Conservation (phyloP, 2,113 vertebrate genomes). For the Zosterops pallidus region DNA sequence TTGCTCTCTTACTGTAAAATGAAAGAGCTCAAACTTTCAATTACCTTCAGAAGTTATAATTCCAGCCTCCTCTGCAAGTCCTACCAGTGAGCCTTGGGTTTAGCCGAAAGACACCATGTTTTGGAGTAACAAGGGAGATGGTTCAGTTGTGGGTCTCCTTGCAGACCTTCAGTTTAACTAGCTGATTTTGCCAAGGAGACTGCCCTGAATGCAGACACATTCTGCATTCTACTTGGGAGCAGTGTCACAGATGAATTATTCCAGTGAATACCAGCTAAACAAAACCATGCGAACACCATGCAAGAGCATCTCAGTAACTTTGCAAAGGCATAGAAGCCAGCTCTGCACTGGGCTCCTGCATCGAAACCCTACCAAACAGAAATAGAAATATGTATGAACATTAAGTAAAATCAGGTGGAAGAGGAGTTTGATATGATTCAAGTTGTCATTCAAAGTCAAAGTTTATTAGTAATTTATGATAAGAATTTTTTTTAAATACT, state of each 20-base stretch:
- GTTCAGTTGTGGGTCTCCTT: background rate
- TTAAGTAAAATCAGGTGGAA: background rate
- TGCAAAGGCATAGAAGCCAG: background rate
- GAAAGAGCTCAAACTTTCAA: background rate
- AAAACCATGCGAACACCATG: background rate
- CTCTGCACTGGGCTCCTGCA: fast-evolving
- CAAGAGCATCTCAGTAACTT: background rate
- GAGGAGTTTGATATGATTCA: background rate
- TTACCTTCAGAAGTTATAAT: background rate
- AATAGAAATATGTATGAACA: background rate
- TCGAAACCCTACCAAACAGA: background rate
- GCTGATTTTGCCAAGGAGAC: background rate
- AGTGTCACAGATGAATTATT: background rate
- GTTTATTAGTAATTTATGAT: background rate
- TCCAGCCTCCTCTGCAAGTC: background rate
- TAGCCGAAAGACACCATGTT: background rate
- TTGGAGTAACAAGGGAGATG: background rate
- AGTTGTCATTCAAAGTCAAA: background rate
- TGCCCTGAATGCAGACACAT: background rate
- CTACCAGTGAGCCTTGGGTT: background rate
- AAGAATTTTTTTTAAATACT: background rate
- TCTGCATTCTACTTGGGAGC: too few species aligned
- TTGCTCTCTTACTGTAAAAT: background rate
- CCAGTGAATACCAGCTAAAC: background rate
- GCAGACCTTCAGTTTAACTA: background rate